A percentile compares a stretch with the other conserved stretches of the same genome.
Evolutionary conservation across 2,797 vertebrate species (phyloP).

Genomic region (Sternotherus odoratus): DNA sequence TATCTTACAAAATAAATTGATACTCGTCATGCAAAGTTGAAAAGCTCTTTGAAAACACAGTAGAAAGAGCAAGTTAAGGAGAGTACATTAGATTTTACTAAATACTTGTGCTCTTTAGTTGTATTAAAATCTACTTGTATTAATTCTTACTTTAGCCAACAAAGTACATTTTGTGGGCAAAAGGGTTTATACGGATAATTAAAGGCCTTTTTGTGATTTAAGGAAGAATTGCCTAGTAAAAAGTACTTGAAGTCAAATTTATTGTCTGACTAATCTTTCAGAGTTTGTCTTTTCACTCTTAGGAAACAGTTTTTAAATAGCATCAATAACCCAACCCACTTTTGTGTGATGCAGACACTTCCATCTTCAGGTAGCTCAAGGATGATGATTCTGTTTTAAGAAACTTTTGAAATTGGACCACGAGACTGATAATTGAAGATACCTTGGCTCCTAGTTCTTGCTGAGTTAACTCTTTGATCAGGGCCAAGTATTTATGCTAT

Average conservation of each 20-base stretch:
- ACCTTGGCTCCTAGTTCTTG: neutral
- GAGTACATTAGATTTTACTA: neutral
- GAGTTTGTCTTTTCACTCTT: constrained; percentile 57
- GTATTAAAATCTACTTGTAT: neutral
- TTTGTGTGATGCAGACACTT: constrained; percentile 51
- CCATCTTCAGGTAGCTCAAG: constrained; percentile 27
- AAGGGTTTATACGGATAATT: constrained; percentile 30
- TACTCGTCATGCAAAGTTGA: neutral
- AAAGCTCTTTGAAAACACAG: constrained; percentile 21
- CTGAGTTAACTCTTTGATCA: neutral
- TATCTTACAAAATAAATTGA: constrained; percentile 14
- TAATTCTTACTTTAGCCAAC: neutral
- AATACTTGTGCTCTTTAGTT: neutral
- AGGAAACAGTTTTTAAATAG: constrained; percentile 66
- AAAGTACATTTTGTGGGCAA: neutral
- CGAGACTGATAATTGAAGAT: neutral
- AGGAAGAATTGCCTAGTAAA: constrained; percentile 4
- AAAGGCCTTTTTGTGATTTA: constrained; percentile 43
- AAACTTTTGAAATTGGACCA: constrained; percentile 31
- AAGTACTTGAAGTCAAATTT: constrained; percentile 52
- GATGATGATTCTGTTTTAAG: constrained; percentile 32
- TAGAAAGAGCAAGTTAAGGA: constrained; percentile 1
- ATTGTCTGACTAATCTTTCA: constrained; percentile 51
- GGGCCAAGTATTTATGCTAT: neutral
- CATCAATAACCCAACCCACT: constrained; percentile 49